phyloP scores from a whole-genome alignment of 2,888 invertebrate genomes.

The Zaprionus lineosus region DNA sequence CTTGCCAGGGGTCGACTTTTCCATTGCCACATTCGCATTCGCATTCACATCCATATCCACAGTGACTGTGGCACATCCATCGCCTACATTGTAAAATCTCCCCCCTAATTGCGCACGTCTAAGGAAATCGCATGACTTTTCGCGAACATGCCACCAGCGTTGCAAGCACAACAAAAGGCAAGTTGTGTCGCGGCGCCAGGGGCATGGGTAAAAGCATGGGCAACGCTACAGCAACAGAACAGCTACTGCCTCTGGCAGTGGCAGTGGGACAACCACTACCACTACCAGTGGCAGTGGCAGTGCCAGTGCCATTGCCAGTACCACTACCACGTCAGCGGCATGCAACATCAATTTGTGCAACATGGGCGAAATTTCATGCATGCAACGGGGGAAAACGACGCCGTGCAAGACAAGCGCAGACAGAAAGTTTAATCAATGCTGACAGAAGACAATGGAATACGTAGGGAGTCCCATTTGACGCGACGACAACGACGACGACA shows the following conservation, averaged over 20 bases:
- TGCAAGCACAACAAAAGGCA: slow-evolving; percentile 37
- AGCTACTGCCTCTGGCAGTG: not conserved
- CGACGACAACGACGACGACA: not conserved
- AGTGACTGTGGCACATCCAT: too few species aligned
- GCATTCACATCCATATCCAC: too few species aligned
- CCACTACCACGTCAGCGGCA: slow-evolving; percentile 48
- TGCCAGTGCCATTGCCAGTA: not conserved
- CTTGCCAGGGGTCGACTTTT: slow-evolving; percentile 35
- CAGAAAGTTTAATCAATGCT: slow-evolving; percentile 71
- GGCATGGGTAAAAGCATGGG: not conserved
- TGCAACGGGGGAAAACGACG: slow-evolving; percentile 38
- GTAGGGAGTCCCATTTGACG: not conserved
- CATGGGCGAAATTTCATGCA: slow-evolving; percentile 71
- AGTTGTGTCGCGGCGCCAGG: slow-evolving; percentile 1
- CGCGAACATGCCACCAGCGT: slow-evolving; percentile 65
- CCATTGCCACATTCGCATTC: too few species aligned
- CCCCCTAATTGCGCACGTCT: slow-evolving; percentile 58
- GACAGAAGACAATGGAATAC: slow-evolving; percentile 60
- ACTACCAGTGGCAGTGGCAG: slow-evolving; percentile 3
- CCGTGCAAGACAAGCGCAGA: slow-evolving; percentile 55
- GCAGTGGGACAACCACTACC: not conserved
- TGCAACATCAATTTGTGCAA: slow-evolving; percentile 73
- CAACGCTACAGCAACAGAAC: not conserved
- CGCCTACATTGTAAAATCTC: not conserved
- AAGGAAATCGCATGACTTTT: slow-evolving; percentile 66